Evolutionary conservation across 2,797 vertebrate species (phyloP).

Genomic region (Spatula versicolor): DNA sequence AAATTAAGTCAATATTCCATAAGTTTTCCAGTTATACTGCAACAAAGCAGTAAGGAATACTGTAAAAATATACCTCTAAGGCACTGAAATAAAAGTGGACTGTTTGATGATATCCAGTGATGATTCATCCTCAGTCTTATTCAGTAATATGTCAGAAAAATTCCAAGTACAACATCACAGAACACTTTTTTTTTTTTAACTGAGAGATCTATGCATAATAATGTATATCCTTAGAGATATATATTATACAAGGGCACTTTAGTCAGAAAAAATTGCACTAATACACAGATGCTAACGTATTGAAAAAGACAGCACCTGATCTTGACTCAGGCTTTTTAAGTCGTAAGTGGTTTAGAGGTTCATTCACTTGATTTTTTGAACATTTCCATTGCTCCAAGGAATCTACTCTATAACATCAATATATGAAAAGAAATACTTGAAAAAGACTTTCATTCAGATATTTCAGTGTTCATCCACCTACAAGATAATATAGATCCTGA

Average conservation of each 20-base stretch:
- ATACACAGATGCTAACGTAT: background rate
- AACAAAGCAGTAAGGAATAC: background rate
- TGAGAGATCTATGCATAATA: background rate
- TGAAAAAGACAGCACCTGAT: background rate
- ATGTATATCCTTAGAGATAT: background rate
- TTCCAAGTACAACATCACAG: background rate
- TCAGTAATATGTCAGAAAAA: background rate
- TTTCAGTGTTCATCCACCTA: background rate
- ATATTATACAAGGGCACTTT: background rate
- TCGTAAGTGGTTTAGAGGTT: background rate
- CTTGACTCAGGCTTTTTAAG: background rate
- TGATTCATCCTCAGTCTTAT: background rate
- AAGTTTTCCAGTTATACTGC: background rate
- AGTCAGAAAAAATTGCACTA: background rate
- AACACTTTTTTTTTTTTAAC: background rate
- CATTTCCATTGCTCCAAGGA: background rate
- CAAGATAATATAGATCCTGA: background rate
- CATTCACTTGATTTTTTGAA: background rate
- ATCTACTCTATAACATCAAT: background rate
- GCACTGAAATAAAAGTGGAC: background rate
- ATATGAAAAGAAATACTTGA: background rate
- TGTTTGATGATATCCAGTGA: background rate
- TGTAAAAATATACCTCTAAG: background rate
- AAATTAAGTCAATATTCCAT: background rate
- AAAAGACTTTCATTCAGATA: background rate